Base-by-base conservation (phyloP, 2,888 invertebrate genomes). In the Nemurella pictetii region DNA sequence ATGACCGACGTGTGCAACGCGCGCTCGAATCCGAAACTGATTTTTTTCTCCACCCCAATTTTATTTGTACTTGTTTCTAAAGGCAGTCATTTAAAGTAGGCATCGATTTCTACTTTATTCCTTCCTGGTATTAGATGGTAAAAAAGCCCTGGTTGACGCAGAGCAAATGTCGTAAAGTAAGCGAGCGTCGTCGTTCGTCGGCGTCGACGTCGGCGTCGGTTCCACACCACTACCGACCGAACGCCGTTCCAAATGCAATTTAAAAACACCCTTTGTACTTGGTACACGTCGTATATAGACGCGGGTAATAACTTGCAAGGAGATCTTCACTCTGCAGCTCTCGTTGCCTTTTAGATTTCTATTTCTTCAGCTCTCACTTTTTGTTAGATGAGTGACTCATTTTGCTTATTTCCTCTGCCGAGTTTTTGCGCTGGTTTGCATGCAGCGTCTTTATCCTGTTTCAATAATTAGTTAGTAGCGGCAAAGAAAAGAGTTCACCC, bases 321-420 rank as follows among this genome's bases (percentile, higher is more conserved):
- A n/a, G n/a, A n/a, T n/a, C n/a, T n/a, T n/a, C n/a, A n/a, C 55
- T 32, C 32, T 55, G 20, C 9, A 55, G 55, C 55, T 55, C 55
- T 3, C 1, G 20, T 35, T 12, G 35, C 35, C 35, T 12, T 7
- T 55, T 1, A 55, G 55, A 55, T 55, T 55, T 55, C 55, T 55
- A 55, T 55, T 55, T 55, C 55, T 55, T 55, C 55, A 55, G 20
- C 55, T 55, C 55, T 55, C 55, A 55, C 55, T 55, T 55, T 55
- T 55, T 55, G 55, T 55, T 55, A 55, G n/a, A n/a, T n/a, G n/a
- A n/a, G n/a, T 78, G 78, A 78, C 78, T 78, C 78, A 78, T 29
- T 55, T 55, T 55, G 55, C 55, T 55, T 55, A 55, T 55, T 55
- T 55, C 15, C 55, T 7, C 55, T 20, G 55, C 3, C 1, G 5